Percentiles rank a stretch among this genome's conserved stretches.
Conservation (phyloP, 2,113 vertebrate species). For the Thryonomys swinderianus region DNA sequence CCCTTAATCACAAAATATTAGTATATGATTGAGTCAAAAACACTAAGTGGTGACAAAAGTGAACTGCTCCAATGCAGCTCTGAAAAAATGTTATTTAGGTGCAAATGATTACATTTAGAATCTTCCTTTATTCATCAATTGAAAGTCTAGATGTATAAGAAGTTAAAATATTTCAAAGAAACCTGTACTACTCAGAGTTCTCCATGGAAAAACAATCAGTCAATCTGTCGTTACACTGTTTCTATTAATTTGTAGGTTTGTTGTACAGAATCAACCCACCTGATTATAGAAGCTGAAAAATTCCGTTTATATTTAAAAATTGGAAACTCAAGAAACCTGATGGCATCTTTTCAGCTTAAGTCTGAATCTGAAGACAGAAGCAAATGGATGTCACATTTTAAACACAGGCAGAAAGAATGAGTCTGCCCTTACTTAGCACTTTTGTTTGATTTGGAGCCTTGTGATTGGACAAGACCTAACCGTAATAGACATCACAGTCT, state of each 20-base stretch:
- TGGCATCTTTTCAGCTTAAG: not conserved
- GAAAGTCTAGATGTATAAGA: slow-evolving; percentile 2
- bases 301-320: not conserved
- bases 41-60: not conserved
- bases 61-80: not conserved
- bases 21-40: not conserved
- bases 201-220: not conserved
- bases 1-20: not conserved
- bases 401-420: not conserved
- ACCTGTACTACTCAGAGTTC: not conserved
- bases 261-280: not conserved
- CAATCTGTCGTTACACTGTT: not conserved
- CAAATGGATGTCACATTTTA: not conserved
- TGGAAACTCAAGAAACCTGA: not conserved
- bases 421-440: not conserved
- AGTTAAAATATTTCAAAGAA: not conserved
- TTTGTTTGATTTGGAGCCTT: not conserved
- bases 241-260: not conserved
- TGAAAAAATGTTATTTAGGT: not conserved
- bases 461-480: not conserved
- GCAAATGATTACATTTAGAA: not conserved
- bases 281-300: not conserved
- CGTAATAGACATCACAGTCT: not conserved
- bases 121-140: not conserved
- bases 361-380: not conserved